Evolutionary conservation across 2,888 invertebrate species (phyloP).

Genomic region (Sarcophaga carnaria): DNA sequence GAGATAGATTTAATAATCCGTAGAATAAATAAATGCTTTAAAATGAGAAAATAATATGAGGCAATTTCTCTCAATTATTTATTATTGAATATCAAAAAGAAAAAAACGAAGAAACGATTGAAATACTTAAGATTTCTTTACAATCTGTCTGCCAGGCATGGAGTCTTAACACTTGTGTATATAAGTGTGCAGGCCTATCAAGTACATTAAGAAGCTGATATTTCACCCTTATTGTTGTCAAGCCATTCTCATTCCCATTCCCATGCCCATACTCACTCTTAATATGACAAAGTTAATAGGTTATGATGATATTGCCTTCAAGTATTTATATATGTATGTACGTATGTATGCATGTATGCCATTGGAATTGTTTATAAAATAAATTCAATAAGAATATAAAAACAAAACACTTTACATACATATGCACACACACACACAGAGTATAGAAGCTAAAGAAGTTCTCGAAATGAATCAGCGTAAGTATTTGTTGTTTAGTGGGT

Average conservation of each 20-base stretch:
- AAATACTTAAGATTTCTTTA: constrained; percentile 35
- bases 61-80: constrained; percentile 45
- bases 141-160: not conserved
- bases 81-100: constrained; percentile 46
- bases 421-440: not conserved
- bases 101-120: not conserved
- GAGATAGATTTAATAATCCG: constrained; percentile 63
- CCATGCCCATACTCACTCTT: not conserved
- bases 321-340: not conserved
- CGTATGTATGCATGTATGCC: not conserved
- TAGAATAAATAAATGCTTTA: constrained; percentile 55
- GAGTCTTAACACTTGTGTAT: not conserved
- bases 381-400: constrained; percentile 15
- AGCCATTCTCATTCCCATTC: not conserved
- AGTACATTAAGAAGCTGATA: constrained; percentile 34
- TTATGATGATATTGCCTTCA: not conserved
- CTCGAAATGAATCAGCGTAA: not conserved
- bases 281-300: not conserved
- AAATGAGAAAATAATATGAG: not conserved
- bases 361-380: constrained; percentile 21
- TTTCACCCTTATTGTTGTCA: not conserved
- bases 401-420: not conserved
- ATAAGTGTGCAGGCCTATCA: not conserved
- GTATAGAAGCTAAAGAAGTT: too few species aligned
- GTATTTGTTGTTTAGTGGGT: constrained; percentile 22